These are phyloP conservation scores for Ophioninae sp. DNA, from an alignment of 2,888 invertebrate species.

Conservation along the genomic window DNA sequence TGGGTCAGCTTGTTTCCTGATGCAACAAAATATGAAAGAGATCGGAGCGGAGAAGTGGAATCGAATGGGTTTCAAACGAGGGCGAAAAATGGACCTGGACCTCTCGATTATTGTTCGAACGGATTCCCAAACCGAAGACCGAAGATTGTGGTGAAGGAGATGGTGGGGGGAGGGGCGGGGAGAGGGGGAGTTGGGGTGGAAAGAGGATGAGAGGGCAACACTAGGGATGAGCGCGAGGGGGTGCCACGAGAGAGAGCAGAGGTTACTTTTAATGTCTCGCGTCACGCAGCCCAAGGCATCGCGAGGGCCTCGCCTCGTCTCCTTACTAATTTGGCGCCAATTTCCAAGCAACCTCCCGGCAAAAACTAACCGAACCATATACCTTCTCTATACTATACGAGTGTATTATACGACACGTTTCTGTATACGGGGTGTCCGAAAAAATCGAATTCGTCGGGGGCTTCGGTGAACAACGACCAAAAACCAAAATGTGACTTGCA, in stretches of 20 bases:
- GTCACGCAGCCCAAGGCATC: conserved; percentile 78
- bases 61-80: conserved; percentile 34
- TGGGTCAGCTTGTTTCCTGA: too few species aligned
- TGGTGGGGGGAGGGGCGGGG: conserved; percentile 17
- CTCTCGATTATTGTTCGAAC: conserved; percentile 39
- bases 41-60: conserved; percentile 23
- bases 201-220: conserved; percentile 44
- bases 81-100: conserved; percentile 48
- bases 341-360: conserved; percentile 80
- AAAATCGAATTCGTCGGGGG: too few species aligned
- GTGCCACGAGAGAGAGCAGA: conserved; percentile 72
- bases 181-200: conserved; percentile 28
- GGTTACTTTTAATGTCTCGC: conserved; percentile 81
- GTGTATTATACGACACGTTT: conserved; percentile 47
- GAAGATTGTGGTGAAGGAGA: conserved; percentile 29
- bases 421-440: too few species aligned
- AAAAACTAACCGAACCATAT: conserved; percentile 81
- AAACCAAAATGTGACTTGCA: too few species aligned
- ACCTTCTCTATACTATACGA: conserved; percentile 68
- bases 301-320: conserved; percentile 70
- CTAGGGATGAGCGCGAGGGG: conserved; percentile 60
- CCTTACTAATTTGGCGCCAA: conserved; percentile 82
- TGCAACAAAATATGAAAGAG: neutral
- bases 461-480: too few species aligned
- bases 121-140: conserved; percentile 26